Conservation (phyloP, 2,113 vertebrate genomes). For the Oncorhynchus nerka region DNA sequence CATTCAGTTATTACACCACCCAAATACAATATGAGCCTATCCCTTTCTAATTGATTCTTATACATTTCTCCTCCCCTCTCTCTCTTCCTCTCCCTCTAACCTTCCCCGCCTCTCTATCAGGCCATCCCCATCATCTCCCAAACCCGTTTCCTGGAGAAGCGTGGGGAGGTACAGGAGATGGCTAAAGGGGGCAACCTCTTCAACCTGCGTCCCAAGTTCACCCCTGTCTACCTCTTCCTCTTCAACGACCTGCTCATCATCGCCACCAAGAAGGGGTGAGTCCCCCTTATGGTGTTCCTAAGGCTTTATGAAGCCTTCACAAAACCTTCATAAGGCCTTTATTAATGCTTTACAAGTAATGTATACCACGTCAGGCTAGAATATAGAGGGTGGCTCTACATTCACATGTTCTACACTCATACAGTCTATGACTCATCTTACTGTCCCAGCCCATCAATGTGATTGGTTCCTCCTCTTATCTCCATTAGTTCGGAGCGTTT, state of each 20-base stretch:
- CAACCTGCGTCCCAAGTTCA: constrained; percentile 76
- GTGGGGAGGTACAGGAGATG: constrained; percentile 83
- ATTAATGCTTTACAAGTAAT: too few species aligned
- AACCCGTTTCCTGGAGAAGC: constrained; percentile 80
- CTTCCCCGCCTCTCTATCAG: constrained; percentile 30
- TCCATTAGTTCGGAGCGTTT: constrained; percentile 77
- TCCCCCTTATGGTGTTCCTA: not conserved
- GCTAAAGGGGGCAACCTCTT: constrained; percentile 79
- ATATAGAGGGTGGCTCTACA: constrained; percentile 38
- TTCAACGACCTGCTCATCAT: constrained; percentile 88
- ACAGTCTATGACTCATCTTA: too few species aligned
- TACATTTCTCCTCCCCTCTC: not conserved
- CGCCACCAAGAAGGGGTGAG: constrained; percentile 82
- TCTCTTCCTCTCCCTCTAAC: not conserved
- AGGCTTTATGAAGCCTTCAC: not conserved
- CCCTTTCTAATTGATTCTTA: not conserved
- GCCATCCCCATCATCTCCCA: constrained; percentile 86
- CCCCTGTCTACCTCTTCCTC: constrained; percentile 81
- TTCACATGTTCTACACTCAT: constrained; percentile 15
- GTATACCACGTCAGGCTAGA: not conserved
- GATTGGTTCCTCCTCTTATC: not conserved
- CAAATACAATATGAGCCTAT: too few species aligned
- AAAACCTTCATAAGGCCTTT: too few species aligned
- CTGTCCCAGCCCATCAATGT: too few species aligned
- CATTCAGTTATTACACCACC: not conserved